Conservation (phyloP, 2,888 invertebrate genomes). For the Thymelicus acteon region DNA sequence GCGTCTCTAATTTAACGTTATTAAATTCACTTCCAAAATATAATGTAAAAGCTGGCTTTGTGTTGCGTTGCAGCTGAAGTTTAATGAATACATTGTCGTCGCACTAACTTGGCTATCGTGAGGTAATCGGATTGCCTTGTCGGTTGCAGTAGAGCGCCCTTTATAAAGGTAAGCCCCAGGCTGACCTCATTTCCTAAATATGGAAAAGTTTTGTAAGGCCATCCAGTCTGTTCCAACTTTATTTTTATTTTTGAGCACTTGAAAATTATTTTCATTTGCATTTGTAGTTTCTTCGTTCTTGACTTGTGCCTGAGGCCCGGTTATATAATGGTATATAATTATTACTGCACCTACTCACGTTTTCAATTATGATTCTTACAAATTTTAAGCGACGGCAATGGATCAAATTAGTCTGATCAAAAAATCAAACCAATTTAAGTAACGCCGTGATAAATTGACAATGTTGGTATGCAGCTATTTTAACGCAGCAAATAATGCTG, state of each 20-base stretch:
- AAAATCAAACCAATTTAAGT: background rate
- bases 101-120: constrained; percentile 54
- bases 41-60: constrained; percentile 31
- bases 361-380: constrained; percentile 10
- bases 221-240: constrained; percentile 52
- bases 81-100: constrained; percentile 54
- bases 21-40: constrained; percentile 28
- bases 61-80: constrained; percentile 37
- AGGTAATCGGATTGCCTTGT: constrained; percentile 70
- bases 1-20: constrained; percentile 22
- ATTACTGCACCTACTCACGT: background rate
- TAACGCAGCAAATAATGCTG: background rate
- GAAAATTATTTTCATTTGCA: constrained; percentile 40
- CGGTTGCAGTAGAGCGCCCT: constrained; percentile 51
- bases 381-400: background rate
- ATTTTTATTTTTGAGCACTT: constrained; percentile 46
- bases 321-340: constrained; percentile 15
- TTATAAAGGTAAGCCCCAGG: constrained; percentile 64
- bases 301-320: constrained; percentile 24
- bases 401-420: background rate
- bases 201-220: constrained; percentile 74
- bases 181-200: constrained; percentile 78
- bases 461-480: no score
- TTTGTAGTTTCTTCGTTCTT: constrained; percentile 40
- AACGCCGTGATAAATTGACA: background rate